Evolutionary conservation across 2,888 invertebrate genomes (phyloP), one percentile per base, ranked within the genome.

Genomic region (Operophtera brumata): DNA sequence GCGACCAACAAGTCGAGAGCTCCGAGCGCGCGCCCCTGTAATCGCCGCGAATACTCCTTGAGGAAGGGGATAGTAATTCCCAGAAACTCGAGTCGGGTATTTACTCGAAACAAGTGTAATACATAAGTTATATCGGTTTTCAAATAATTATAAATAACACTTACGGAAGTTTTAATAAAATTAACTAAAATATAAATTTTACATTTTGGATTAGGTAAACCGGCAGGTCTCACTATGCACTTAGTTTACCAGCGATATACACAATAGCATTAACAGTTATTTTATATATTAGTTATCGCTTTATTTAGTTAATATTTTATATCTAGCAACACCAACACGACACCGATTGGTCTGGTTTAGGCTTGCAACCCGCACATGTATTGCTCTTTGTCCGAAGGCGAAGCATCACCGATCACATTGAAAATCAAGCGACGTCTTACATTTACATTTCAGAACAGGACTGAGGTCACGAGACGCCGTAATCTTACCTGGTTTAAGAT

Each of bases 281-380:
- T 75, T 78, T 77, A 80, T 67, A 72, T 60, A 65, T 66, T 75
- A 78, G 64, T 75, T 70, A 77, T 69, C 73, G 69, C 66, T 73
- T 72, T 71, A 70, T 61, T 69, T 62, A 61, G 25, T 62, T 28
- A 67, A 71, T 71, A 75, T 45, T 68, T 73, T 72, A 75, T 71
- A 75, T 66, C 78, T 83, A 85, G 82, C 80, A 77, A 84, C 86
- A 85, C 80, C 80, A 75, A 84, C 73, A 85, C 85, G 81, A 86
- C 87, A 85, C 82, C 78, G 76, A 87, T 86, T 86, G 87, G 87
- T 87, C 86, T 77, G 82, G 78, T 78, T 75, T 69, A 75, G 78
- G 78, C 75, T 75, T 75, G 75, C 71, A 70, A 72, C 76, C 77
- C 77, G 75, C 75, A 73, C 72, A 66, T 73, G 80, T 86, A 86